Base-by-base conservation (phyloP, 1,140 invertebrate genomes). In the Pseudomyrmex gracilis region DNA sequence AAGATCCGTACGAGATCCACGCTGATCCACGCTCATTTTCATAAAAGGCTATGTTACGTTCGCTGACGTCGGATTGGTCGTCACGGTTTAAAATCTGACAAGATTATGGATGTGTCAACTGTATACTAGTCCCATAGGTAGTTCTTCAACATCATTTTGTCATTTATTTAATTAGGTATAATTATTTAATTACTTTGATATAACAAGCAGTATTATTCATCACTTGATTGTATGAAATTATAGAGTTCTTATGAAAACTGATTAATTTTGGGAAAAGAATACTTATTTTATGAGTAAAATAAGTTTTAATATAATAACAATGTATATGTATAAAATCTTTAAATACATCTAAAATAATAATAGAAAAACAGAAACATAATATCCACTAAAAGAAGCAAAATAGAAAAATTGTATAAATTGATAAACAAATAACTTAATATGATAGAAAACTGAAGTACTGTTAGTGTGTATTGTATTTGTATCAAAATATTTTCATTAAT, bases 11-110 rank as follows among this genome's bases (percentile, higher is more conserved):
- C 22, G 12, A 60, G 17, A 60, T 22, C 1, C 24, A 58, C 22
- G 2, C 24, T 7, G 53, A 13, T 57, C 17, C 43, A 64, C 12
- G n/a, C 47, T 51, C 76, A 45, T 58, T 80, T 58, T 80, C 76
- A 80, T 80, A 80, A 80, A 80, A 80, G 76, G 76, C 24, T 53
- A 80, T 70, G 43, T 45, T 24, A 60, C 20, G 2, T 58, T 80
- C 12, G 43, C 53, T 58, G 53, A 70, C 10, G 49, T 70, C 53
- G 76, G 76, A 80, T 80, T 80, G 76, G 76, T 22, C 58, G 43
- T 58, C 15, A 17, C 34, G 7, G 22, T 13, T 80, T 70, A 58
- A 58, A 58, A 70, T 80, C 76, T 49, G 53, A 49, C 22, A 43
- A 12, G n/a, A 80, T 34, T 71, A 60, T 47, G 8, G 7, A 58